A percentile compares a stretch with the other conserved stretches of the same genome.
Evolutionary conservation across 2,888 invertebrate genomes (phyloP).

Genomic region (Brachylomia viminalis): DNA sequence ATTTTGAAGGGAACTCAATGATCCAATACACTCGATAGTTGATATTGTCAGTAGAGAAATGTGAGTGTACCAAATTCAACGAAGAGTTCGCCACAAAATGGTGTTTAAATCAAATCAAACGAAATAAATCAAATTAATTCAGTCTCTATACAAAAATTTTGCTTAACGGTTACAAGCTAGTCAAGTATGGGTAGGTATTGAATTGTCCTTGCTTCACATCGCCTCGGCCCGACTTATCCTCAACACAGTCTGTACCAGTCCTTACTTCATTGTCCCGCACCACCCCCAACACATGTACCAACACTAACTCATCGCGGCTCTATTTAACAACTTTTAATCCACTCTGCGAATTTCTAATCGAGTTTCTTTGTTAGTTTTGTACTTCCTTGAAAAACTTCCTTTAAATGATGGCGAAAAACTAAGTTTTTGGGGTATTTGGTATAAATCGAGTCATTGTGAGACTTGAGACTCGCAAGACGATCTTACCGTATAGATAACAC

Average conservation of each 20-base stretch:
- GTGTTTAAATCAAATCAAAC: not conserved
- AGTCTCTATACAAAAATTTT: not conserved
- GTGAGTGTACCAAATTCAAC: not conserved
- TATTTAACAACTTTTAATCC: conserved; percentile 73
- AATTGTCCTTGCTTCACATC: not conserved
- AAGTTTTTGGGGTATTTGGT: conserved; percentile 4
- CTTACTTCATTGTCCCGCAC: conserved; percentile 44
- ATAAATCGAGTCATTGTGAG: not conserved
- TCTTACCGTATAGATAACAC: not conserved
- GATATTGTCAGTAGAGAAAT: no score
- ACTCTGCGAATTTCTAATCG: conserved; percentile 69
- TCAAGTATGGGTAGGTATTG: not conserved
- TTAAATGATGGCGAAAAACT: conserved; percentile 28
- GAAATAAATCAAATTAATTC: no score
- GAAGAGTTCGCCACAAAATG: not conserved
- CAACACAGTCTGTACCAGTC: conserved; percentile 6
- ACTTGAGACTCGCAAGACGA: no score
- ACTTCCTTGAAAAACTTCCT: conserved; percentile 43
- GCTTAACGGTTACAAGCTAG: not conserved
- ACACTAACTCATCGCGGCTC: conserved; percentile 70
- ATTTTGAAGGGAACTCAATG: no score
- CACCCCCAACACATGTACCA: conserved; percentile 43
- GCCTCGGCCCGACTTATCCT: not conserved
- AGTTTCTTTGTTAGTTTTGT: conserved; percentile 67
- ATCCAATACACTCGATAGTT: no score